A percentile compares a stretch with the other conserved stretches of the same genome.
phyloP scores from a whole-genome alignment of 2,888 invertebrate genomes.

The Watsonalla binaria region DNA sequence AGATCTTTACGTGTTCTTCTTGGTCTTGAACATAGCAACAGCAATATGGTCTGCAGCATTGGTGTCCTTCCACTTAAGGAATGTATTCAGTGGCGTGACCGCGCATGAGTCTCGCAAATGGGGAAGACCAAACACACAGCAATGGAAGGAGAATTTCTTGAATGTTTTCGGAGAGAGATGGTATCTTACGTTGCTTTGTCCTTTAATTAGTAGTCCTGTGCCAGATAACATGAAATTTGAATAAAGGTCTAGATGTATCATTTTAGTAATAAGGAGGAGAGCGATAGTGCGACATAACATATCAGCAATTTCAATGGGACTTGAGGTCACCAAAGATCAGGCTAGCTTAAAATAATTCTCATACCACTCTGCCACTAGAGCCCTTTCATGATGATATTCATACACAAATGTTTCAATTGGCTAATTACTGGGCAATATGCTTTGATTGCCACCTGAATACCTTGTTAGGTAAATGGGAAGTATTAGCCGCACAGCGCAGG shows the following conservation, averaged over 20 bases:
- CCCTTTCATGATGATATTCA: no score
- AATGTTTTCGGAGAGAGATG: constrained; percentile 82
- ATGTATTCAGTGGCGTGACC: constrained; percentile 74
- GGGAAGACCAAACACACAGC: constrained; percentile 75
- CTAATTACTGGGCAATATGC: no score
- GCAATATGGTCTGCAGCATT: constrained; percentile 35
- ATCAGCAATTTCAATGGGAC: no score
- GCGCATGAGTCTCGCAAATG: constrained; percentile 39
- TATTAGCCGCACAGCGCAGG: not conserved
- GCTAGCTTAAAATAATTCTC: no score
- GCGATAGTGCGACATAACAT: not conserved
- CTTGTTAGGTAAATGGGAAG: no score
- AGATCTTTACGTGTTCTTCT: constrained; percentile 40
- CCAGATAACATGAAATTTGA: constrained; percentile 14
- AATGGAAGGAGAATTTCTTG: constrained; percentile 82
- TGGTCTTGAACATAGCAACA: constrained; percentile 36
- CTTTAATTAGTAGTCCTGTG: constrained; percentile 42
- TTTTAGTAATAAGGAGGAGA: not conserved
- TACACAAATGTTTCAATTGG: no score
- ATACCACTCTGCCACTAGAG: no score
- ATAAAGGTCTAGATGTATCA: not conserved
- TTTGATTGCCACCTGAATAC: no score
- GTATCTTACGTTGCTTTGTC: constrained; percentile 47
- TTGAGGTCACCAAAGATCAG: no score
- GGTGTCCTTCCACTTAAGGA: constrained; percentile 54